These are phyloP conservation scores for Agrotis puta DNA, from an alignment of 2,888 invertebrate species.

Conservation along the genomic window DNA sequence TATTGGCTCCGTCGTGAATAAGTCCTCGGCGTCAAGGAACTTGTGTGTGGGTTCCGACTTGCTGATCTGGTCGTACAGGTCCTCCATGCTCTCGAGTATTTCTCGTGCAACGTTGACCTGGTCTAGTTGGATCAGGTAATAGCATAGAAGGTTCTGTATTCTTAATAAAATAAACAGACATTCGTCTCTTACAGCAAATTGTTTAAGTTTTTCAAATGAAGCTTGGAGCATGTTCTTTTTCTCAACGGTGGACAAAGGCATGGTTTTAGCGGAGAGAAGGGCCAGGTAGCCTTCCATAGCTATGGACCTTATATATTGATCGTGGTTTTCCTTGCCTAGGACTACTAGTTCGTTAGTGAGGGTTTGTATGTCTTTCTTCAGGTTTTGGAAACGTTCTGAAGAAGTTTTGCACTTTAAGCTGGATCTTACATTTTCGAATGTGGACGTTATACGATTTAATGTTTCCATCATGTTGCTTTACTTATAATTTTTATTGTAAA, in stretches of 20 bases:
- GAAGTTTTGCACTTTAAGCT: constrained; percentile 81
- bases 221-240: constrained; percentile 80
- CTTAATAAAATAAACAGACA: constrained; percentile 90
- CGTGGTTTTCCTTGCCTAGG: constrained; percentile 83
- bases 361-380: constrained; percentile 81
- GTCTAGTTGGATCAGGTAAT: constrained; percentile 89
- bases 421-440: constrained; percentile 80
- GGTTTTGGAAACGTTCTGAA: constrained; percentile 74
- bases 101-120: constrained; percentile 85
- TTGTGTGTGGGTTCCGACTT: constrained; percentile 74
- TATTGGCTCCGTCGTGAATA: constrained; percentile 84
- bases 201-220: constrained; percentile 82
- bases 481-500: constrained; percentile 46
- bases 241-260: constrained; percentile 80
- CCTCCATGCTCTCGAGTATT: constrained; percentile 88
- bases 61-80: constrained; percentile 83
- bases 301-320: constrained; percentile 78
- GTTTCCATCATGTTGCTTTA: constrained; percentile 76
- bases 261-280: constrained; percentile 81
- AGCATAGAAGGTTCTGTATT: constrained; percentile 91
- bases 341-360: constrained; percentile 79
- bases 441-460: constrained; percentile 77
- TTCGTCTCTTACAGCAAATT: constrained; percentile 78
- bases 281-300: constrained; percentile 87
- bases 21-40: constrained; percentile 89